Conservation (phyloP, 1,140 invertebrate species). For the Drosophila kepulauana region DNA sequence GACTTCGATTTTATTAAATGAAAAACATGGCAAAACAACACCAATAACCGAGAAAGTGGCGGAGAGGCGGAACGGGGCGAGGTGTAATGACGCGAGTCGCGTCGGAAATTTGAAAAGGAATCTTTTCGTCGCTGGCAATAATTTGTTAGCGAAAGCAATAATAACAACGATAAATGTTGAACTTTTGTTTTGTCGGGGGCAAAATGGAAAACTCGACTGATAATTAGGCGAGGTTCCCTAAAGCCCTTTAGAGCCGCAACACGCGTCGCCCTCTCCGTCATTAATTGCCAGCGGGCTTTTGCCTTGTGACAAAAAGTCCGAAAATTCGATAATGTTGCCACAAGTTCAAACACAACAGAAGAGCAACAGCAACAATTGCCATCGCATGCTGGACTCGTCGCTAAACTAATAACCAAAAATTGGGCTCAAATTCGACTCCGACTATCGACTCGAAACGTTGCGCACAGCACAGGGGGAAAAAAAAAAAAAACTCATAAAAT, state of each 20-base stretch:
- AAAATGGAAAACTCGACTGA: slow-evolving; percentile 41
- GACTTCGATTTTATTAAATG: slow-evolving; percentile 79
- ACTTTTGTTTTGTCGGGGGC: slow-evolving; percentile 52
- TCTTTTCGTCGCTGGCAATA: slow-evolving; percentile 60
- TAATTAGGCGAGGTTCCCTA: slow-evolving; percentile 70
- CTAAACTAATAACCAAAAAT: slow-evolving; percentile 76
- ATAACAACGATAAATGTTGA: slow-evolving; percentile 75
- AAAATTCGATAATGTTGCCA: slow-evolving; percentile 76
- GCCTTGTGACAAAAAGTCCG: slow-evolving; percentile 22
- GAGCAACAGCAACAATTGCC: slow-evolving; percentile 1
- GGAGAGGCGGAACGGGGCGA: not conserved
- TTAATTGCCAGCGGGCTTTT: not conserved
- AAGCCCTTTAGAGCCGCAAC: slow-evolving; percentile 31
- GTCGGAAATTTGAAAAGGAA: slow-evolving; percentile 66
- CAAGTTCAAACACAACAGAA: slow-evolving; percentile 52
- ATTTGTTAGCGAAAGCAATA: slow-evolving; percentile 67
- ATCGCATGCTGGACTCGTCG: slow-evolving; percentile 6
- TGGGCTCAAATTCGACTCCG: slow-evolving; percentile 57
- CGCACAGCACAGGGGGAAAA: slow-evolving; percentile 12
- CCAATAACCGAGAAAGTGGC: not conserved
- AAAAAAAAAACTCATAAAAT: slow-evolving; percentile 72
- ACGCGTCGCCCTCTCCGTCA: not conserved
- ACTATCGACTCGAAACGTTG: slow-evolving; percentile 24
- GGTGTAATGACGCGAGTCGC: not conserved
- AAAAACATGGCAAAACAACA: slow-evolving; percentile 45